phyloP scores from a whole-genome alignment of 1,140 invertebrate genomes.

The Drosophila suzukii region DNA sequence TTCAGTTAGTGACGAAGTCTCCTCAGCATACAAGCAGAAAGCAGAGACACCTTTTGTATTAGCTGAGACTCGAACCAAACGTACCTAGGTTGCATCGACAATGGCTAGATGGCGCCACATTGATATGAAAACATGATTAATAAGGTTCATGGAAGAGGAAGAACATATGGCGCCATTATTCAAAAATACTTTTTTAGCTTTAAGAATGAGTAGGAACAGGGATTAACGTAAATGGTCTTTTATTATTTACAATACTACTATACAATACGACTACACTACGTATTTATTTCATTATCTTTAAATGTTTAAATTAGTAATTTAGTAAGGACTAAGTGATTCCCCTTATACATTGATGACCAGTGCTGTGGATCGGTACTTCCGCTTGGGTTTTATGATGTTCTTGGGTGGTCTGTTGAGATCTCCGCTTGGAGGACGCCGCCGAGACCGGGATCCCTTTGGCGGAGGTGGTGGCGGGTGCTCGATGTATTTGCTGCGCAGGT shows the following conservation, averaged over 20 bases:
- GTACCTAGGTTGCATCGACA: no score
- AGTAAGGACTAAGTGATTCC: slow-evolving; percentile 20
- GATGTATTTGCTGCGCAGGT: slow-evolving; percentile 49
- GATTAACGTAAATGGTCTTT: slow-evolving; percentile 49
- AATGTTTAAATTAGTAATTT: slow-evolving; percentile 31
- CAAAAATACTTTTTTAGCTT: no score
- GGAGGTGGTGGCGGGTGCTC: slow-evolving; percentile 31
- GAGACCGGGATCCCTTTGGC: slow-evolving; percentile 43
- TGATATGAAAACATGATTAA: no score
- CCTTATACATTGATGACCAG: slow-evolving; percentile 76
- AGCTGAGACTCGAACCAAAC: no score
- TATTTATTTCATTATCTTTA: slow-evolving; percentile 6
- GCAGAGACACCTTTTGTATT: no score
- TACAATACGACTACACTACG: slow-evolving; percentile 42
- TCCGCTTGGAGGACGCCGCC: slow-evolving; percentile 48
- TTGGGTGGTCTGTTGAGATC: slow-evolving; percentile 58
- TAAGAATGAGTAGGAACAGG: no score
- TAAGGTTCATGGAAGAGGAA: no score
- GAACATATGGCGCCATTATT: no score
- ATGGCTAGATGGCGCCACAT: no score
- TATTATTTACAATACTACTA: slow-evolving; percentile 57
- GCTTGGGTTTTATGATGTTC: slow-evolving; percentile 60
- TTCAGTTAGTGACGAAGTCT: no score
- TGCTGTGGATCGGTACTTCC: slow-evolving; percentile 69
- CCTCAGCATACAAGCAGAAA: no score